phyloP scores from a whole-genome alignment of 1,140 invertebrate genomes.

The Drosophila busckii region DNA sequence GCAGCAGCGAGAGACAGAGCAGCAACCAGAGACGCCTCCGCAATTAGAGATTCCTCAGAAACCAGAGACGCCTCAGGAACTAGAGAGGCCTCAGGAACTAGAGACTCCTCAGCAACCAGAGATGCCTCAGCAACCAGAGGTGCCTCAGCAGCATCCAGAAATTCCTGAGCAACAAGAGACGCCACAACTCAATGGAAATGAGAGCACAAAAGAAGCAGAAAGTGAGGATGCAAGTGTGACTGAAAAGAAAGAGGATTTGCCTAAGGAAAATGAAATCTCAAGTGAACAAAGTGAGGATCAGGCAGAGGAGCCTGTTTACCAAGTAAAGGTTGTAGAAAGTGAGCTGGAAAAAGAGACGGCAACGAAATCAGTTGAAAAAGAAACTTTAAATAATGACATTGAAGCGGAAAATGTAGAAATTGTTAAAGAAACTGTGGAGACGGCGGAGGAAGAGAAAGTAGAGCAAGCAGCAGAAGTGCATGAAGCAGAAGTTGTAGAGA shows the following conservation, averaged over 20 bases:
- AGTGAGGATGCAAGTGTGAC: neutral
- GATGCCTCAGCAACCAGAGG: neutral
- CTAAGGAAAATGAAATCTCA: slow-evolving; percentile 41
- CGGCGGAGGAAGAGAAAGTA: too few relatives aligned
- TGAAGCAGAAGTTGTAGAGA: too few relatives aligned
- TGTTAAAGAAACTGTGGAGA: too few relatives aligned
- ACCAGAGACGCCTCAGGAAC: too few relatives aligned
- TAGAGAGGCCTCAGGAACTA: too few relatives aligned
- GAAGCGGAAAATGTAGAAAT: neutral
- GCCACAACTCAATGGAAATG: slow-evolving; percentile 6
- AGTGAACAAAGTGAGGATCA: slow-evolving; percentile 17
- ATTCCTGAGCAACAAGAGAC: neutral
- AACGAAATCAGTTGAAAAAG: neutral
- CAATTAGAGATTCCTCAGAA: too few relatives aligned
- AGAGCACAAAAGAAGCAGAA: slow-evolving; percentile 8
- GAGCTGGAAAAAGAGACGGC: neutral
- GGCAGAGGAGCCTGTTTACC: neutral
- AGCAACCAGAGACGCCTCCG: too few relatives aligned
- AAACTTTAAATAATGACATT: neutral
- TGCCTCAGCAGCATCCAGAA: too few relatives aligned
- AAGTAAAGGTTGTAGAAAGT: slow-evolving; percentile 21
- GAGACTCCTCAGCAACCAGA: neutral
- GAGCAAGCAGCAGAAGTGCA: too few relatives aligned
- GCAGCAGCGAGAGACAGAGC: too few relatives aligned
- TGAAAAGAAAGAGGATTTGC: neutral